These are phyloP conservation scores for Thaumetopoea pityocampa DNA, from an alignment of 1,140 invertebrate genomes.

Conservation along the genomic window DNA sequence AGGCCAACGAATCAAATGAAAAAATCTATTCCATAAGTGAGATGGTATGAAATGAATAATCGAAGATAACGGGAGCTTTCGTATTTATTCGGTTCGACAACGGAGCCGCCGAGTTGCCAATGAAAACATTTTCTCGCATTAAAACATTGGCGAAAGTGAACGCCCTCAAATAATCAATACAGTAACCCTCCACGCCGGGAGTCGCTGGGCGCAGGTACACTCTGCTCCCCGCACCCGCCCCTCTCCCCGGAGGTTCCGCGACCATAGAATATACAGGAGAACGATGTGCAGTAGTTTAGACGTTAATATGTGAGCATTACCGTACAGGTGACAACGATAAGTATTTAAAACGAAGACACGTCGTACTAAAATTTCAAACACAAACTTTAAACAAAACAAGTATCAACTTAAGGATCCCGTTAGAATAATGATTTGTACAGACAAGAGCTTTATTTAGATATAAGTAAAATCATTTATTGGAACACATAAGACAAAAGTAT, in stretches of 20 bases:
- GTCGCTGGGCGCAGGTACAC: constrained; percentile 54
- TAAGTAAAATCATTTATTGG: no score
- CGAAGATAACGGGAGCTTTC: constrained; percentile 17
- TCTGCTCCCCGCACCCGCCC: constrained; percentile 11
- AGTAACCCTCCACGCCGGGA: constrained; percentile 22
- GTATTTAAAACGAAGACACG: no score
- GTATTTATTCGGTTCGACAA: constrained; percentile 18
- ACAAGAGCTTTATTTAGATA: no score
- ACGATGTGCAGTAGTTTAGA: constrained; percentile 15
- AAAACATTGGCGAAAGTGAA: constrained; percentile 73
- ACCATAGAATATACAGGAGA: constrained; percentile 22
- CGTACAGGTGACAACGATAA: constrained; percentile 13
- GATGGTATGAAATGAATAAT: constrained; percentile 20
- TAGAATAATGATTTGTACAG: no score
- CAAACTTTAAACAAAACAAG: no score
- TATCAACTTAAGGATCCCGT: no score
- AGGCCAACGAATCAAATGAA: constrained; percentile 13
- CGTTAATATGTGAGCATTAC: constrained; percentile 15
- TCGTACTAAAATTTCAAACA: no score
- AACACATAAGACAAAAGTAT: no score
- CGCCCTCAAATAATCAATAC: constrained; percentile 70
- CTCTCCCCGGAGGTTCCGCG: constrained; percentile 11
- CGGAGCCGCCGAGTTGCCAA: constrained; percentile 45
- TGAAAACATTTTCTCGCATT: constrained; percentile 68
- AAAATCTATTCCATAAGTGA: constrained; percentile 17